Base-by-base conservation (phyloP, 2,113 vertebrate genomes). In the zebrafish (Danio rerio) region DNA sequence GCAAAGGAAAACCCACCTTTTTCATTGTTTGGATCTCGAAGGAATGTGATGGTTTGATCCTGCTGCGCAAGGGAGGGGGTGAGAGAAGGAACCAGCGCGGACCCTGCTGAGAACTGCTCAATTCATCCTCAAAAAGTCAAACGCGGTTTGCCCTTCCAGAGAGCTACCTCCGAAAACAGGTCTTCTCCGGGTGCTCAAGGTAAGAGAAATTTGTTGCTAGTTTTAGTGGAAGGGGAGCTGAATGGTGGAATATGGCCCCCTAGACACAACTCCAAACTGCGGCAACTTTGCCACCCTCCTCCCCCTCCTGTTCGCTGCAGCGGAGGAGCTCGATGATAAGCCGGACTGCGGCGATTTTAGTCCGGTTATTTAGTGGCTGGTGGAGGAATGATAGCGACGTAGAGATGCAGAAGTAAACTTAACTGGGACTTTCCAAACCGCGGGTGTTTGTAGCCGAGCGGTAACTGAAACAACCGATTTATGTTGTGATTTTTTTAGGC, bases 21-120 rank as follows among this genome's bases (percentile, higher is more conserved):
- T 90, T 94, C 93, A 93, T 94, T 94, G 93, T 94, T 93, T 90
- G 89, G 88, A 88, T 90, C 89, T 88, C 92, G 89, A 69, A 89
- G 93, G 93, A 94, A 94, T 95, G 93, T 90, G 91, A 91, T 93
- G 92, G 91, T 94, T 93, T 91, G 90, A 93, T 92, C 88, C 86
- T 53, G 86, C 88, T 83, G 88, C 78, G 85, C 84, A 81, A 88
- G 89, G 88, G 88, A 91, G 86, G 89, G 86, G 82, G 90, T 84
- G 84, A 87, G 87, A 86, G 84, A 90, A 20, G 80, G 87, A 89
- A 81, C 50, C 63, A 84, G 61, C 73, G 62, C 75, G 49, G 62
- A 79, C 47, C 61, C 61, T 66, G 45, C 59, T 63, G 75, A 63
- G 59, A 78, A 59, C 56, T 31, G 59, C 49, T 65, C 50, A 18